Evolutionary conservation across 2,113 vertebrate genomes (phyloP), one percentile per base, ranked within the genome.

Genomic region (Ceyx melanurus): DNA sequence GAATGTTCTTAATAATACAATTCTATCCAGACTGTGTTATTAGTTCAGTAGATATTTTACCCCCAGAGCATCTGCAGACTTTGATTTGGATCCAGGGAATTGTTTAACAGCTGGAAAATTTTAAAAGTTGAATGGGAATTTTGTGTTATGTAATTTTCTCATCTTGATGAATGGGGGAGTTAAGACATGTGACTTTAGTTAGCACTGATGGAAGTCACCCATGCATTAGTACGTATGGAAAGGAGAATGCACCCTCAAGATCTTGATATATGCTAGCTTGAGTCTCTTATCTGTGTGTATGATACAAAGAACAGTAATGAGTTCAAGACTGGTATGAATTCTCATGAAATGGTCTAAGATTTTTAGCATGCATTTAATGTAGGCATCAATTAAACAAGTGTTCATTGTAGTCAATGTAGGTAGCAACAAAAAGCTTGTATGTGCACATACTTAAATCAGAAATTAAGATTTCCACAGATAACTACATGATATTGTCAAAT

Each of bases 21-120:
- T 42, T 87, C 93, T 81, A 76, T 29, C 66, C 75, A 61, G 71
- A 54, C 79, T 54, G 12, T 48, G 61, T 26, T 71, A 2, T 43
- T 72, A n/a, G 3, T 48, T 57, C 84, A 42, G 61, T 3, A 61
- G 84, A 79, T 77, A 65, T 26, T 82, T 86, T 82, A 31, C 78
- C 87, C 88, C 78, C 71, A 84, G 84, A 89, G 89, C 87, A 87
- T 76, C 73, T 85, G 81, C 82, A 85, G 89, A 3, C 91, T 91
- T 87, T 82, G 89, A 87, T 94, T 93, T 65, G 84, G 62, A 58
- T 57, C 87, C 93, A 85, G 93, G 81, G 94, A 93, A 66, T 68
- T 85, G 87, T 54, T 68, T 33, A 76, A 28, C 81, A 79, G 92
- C 67, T 92, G 88, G 89, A 65, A 89, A 53, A 87, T 70, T 74